Conservation (phyloP, 2,888 invertebrate genomes). For the Lasioglossum lativentre region DNA sequence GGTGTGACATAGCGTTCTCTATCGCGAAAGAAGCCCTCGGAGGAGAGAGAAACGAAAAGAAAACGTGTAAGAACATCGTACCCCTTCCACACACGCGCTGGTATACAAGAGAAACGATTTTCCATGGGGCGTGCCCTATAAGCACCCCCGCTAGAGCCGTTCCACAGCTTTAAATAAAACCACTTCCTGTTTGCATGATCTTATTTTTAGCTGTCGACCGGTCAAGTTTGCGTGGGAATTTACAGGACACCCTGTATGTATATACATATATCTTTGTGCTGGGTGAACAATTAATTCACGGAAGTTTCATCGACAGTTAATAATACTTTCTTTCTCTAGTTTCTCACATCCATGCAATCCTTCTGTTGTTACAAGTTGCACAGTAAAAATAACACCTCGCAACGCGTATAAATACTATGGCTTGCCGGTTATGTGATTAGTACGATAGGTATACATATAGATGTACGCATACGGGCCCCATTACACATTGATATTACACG, state of each 20-base stretch:
- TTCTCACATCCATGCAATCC: conserved; percentile 10
- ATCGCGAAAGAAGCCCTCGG: neutral
- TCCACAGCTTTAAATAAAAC: neutral
- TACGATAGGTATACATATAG: conserved; percentile 71
- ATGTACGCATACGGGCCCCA: conserved; percentile 62
- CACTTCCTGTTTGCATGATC: neutral
- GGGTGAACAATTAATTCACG: conserved; percentile 76
- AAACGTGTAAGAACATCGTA: neutral
- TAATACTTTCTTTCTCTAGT: conserved; percentile 42
- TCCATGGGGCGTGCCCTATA: neutral
- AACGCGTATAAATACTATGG: conserved; percentile 75
- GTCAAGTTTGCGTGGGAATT: neutral
- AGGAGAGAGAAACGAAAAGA: conserved; percentile 5
- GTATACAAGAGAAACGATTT: neutral
- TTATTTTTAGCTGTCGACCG: neutral
- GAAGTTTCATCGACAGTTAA: conserved; percentile 68
- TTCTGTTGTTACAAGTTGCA: conserved; percentile 42
- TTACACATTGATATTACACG: conserved; percentile 68
- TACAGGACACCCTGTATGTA: conserved; percentile 1
- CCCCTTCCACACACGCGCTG: neutral
- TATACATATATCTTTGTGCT: conserved; percentile 73
- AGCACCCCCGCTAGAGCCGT: neutral
- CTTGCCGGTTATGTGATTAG: conserved; percentile 70
- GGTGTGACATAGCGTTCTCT: neutral
- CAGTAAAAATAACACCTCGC: conserved; percentile 71